These are phyloP conservation scores for Drosophila azteca DNA, from an alignment of 1,140 invertebrate genomes.

Conservation along the genomic window DNA sequence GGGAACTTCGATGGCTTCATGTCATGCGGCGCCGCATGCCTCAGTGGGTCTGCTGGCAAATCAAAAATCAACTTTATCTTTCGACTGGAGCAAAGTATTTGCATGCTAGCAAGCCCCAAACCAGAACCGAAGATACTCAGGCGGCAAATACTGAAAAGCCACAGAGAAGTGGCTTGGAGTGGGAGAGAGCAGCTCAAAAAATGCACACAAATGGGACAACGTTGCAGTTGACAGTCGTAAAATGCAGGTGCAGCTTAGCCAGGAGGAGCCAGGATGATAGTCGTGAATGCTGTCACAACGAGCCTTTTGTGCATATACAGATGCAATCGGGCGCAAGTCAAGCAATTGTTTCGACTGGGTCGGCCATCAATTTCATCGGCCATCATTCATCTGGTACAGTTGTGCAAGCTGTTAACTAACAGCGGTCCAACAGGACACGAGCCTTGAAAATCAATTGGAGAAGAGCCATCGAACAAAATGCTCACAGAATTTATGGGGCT, in stretches of 20 bases:
- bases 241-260: slow-evolving; percentile 64
- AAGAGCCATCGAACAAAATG: slow-evolving; percentile 9
- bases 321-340: slow-evolving; percentile 38
- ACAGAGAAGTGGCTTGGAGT: slow-evolving; percentile 4
- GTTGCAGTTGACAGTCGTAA: slow-evolving; percentile 77
- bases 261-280: slow-evolving; percentile 19
- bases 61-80: slow-evolving; percentile 74
- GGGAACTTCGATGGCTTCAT: slow-evolving; percentile 65
- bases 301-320: slow-evolving; percentile 21
- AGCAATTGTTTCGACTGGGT: slow-evolving; percentile 54
- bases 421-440: slow-evolving; percentile 22
- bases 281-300: background rate
- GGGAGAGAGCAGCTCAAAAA: slow-evolving; percentile 59
- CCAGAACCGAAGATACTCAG: slow-evolving; percentile 28
- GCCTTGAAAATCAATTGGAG: slow-evolving; percentile 50
- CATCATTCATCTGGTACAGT: slow-evolving; percentile 56
- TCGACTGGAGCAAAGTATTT: slow-evolving; percentile 47
- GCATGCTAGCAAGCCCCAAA: slow-evolving; percentile 31
- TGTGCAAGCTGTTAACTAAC: slow-evolving; percentile 60
- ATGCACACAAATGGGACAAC: slow-evolving; percentile 49
- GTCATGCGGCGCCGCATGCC: slow-evolving; percentile 34
- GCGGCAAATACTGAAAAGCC: slow-evolving; percentile 40
- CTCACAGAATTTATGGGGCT: slow-evolving; percentile 46
- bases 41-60: slow-evolving; percentile 55
- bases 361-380: slow-evolving; percentile 36